A percentile compares a stretch with the other conserved stretches of the same genome.
Evolutionary conservation across 2,113 vertebrate species (phyloP).

Genomic region (Albula glossodonta): DNA sequence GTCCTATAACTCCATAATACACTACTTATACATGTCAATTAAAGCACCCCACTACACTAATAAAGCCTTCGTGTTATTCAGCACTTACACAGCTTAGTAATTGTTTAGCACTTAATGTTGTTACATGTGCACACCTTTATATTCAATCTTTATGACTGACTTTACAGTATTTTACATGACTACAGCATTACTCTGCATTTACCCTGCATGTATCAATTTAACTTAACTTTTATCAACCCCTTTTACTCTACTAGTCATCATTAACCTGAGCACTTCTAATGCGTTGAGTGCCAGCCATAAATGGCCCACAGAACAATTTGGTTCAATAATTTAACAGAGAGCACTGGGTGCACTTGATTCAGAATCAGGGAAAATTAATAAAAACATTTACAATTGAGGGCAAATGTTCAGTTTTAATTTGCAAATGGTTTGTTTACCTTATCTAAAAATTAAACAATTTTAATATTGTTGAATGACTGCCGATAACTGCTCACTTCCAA

Average conservation of each 20-base stretch:
- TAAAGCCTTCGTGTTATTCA: no score
- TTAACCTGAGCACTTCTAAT: background rate
- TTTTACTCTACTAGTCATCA: background rate
- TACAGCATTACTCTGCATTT: background rate
- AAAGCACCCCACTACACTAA: no score
- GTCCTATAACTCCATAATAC: no score
- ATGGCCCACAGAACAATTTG: background rate
- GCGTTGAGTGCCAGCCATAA: background rate
- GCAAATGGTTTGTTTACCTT: background rate
- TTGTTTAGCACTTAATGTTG: no score
- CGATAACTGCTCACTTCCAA: background rate
- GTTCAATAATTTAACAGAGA: background rate
- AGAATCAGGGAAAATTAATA: background rate
- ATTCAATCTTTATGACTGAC: background rate
- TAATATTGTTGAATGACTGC: background rate
- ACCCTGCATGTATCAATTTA: background rate
- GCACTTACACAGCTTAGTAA: no score
- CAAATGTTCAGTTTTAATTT: background rate
- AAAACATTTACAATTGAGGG: background rate
- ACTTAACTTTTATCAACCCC: background rate
- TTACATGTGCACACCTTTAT: no score
- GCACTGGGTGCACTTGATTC: background rate
- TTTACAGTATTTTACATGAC: background rate
- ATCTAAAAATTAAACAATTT: background rate
- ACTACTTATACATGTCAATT: no score